Conservation (phyloP, 2,888 invertebrate species). For the Cynaeus angustus region DNA sequence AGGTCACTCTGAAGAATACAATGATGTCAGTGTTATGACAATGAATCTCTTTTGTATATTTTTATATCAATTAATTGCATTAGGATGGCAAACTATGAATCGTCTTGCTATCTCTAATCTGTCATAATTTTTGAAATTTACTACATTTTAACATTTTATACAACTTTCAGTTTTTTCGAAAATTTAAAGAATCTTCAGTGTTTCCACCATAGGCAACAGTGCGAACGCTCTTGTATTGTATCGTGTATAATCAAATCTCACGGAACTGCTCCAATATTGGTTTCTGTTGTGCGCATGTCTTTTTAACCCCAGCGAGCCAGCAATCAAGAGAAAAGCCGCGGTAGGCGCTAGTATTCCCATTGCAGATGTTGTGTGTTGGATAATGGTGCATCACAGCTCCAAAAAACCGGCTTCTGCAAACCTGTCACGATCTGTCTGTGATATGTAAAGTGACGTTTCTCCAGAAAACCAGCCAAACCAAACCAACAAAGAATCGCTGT, state of each 20-base stretch:
- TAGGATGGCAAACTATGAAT: too few species aligned
- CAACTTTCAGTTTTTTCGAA: too few species aligned
- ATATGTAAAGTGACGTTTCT: slow-evolving; percentile 40
- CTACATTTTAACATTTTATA: too few species aligned
- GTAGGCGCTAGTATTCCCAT: slow-evolving; percentile 25
- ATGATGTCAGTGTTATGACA: too few species aligned
- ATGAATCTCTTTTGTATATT: too few species aligned
- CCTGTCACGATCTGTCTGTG: slow-evolving; percentile 31
- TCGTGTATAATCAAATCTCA: slow-evolving; percentile 1
- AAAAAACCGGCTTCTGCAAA: slow-evolving; percentile 39
- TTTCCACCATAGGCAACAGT: slow-evolving; percentile 30
- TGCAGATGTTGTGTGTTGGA: slow-evolving; percentile 28
- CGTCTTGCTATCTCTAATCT: too few species aligned
- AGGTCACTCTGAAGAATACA: too few species aligned
- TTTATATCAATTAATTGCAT: too few species aligned
- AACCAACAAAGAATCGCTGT: slow-evolving; percentile 1
- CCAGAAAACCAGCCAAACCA: background rate
- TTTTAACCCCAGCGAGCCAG: slow-evolving; percentile 17
- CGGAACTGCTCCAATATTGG: slow-evolving; percentile 17
- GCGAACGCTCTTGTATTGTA: background rate
- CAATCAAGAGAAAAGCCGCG: slow-evolving; percentile 39
- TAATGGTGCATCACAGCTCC: slow-evolving; percentile 8
- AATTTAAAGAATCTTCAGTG: too few species aligned
- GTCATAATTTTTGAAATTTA: too few species aligned
- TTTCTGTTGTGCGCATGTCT: slow-evolving; percentile 20